These are phyloP conservation scores for Cyanoderma ruficeps DNA, from an alignment of 2,113 vertebrate genomes.

Conservation along the genomic window DNA sequence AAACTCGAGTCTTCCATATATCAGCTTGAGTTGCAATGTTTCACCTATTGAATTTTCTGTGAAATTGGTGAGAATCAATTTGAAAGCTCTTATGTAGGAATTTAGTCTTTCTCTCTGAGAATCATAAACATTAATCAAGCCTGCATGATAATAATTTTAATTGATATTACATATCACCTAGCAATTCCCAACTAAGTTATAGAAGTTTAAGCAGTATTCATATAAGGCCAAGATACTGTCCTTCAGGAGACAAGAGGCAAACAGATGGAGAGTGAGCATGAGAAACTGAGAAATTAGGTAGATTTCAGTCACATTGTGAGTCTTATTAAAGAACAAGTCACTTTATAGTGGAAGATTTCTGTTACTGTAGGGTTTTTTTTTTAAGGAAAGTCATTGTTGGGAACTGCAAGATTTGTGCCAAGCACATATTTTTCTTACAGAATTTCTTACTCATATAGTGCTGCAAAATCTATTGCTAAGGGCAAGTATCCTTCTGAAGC, in stretches of 20 bases:
- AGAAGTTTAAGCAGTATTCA: neutral
- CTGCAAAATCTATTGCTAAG: neutral
- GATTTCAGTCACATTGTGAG: neutral
- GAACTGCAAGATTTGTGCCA: neutral
- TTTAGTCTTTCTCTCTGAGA: neutral
- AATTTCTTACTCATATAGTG: neutral
- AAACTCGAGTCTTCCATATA: neutral
- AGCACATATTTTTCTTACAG: neutral
- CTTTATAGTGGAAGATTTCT: neutral
- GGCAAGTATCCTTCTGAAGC: neutral
- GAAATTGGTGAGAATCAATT: neutral
- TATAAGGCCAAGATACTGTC: neutral
- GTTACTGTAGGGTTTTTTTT: neutral
- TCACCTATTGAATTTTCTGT: constrained; percentile 13
- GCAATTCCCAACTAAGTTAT: neutral
- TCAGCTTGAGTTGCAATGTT: neutral
- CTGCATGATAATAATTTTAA: constrained; percentile 8
- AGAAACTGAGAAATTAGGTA: neutral
- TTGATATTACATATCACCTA: neutral
- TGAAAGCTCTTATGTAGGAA: neutral
- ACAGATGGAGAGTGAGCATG: neutral
- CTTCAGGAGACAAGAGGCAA: neutral
- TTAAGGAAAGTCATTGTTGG: neutral
- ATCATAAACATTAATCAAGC: constrained; percentile 4
- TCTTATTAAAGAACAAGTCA: neutral